Evolutionary conservation across 2,888 invertebrate species (phyloP).

Genomic region (Yponomeuta sedellus): DNA sequence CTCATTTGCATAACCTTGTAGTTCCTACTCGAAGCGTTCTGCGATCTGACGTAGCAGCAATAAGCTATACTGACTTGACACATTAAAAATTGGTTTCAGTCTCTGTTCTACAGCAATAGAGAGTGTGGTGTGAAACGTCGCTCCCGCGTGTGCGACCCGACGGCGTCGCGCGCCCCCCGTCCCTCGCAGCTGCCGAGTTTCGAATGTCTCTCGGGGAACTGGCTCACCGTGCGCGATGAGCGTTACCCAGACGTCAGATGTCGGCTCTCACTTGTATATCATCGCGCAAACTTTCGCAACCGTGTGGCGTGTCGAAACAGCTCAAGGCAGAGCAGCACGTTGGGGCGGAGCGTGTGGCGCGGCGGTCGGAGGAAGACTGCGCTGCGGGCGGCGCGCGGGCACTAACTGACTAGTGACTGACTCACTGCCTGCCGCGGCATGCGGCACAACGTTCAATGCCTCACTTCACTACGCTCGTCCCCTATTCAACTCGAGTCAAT

Average conservation of each 20-base stretch:
- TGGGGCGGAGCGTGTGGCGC: slow-evolving; percentile 22
- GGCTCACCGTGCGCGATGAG: slow-evolving; percentile 73
- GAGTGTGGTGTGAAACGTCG: slow-evolving; percentile 52
- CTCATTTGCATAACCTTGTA: slow-evolving; percentile 78
- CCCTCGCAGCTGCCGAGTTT: slow-evolving; percentile 37
- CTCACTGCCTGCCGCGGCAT: slow-evolving; percentile 3
- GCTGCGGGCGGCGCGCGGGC: slow-evolving; percentile 8
- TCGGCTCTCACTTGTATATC: slow-evolving; percentile 75
- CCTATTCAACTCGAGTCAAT: slow-evolving; percentile 9
- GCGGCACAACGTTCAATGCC: neutral
- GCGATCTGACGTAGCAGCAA: slow-evolving; percentile 75
- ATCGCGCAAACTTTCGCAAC: slow-evolving; percentile 75
- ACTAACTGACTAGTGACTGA: slow-evolving; percentile 9
- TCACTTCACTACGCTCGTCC: slow-evolving; percentile 10
- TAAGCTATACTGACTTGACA: slow-evolving; percentile 75
- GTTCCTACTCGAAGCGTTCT: slow-evolving; percentile 73
- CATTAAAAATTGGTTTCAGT: slow-evolving; percentile 74
- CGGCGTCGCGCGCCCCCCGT: slow-evolving; percentile 45
- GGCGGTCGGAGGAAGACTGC: slow-evolving; percentile 12
- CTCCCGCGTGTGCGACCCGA: slow-evolving; percentile 66
- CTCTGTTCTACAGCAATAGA: slow-evolving; percentile 47
- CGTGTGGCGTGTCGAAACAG: slow-evolving; percentile 68
- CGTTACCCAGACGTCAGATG: slow-evolving; percentile 65
- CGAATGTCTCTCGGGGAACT: slow-evolving; percentile 66
- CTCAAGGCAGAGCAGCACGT: slow-evolving; percentile 44